Evolutionary conservation across 2,888 invertebrate genomes (phyloP).

Genomic region (Ennomos erosarius): DNA sequence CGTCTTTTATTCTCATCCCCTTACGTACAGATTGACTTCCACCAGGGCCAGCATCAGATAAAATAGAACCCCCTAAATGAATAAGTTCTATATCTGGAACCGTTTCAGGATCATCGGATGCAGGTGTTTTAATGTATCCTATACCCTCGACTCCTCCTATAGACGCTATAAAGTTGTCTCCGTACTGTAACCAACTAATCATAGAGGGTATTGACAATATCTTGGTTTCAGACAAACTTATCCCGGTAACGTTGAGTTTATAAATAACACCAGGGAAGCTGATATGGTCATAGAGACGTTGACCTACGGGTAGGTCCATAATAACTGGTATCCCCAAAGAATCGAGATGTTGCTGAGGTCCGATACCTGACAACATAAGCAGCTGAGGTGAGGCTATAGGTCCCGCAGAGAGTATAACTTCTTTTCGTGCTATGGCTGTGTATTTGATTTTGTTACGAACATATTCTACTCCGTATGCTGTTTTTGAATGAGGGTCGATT

Average conservation of each 20-base stretch:
- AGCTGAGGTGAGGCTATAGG: constrained; percentile 95
- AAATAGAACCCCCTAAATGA: constrained; percentile 86
- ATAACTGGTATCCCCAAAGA: constrained; percentile 85
- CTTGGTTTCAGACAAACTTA: constrained; percentile 62
- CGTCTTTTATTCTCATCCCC: constrained; percentile 84
- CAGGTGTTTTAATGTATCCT: constrained; percentile 86
- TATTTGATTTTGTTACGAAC: constrained; percentile 77
- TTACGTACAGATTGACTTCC: constrained; percentile 74
- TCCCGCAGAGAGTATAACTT: constrained; percentile 94
- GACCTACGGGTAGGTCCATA: constrained; percentile 88
- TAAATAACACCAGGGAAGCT: constrained; percentile 81
- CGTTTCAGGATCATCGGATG: constrained; percentile 83
- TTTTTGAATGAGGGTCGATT: constrained; percentile 86
- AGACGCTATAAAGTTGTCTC: constrained; percentile 76
- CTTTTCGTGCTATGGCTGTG: constrained; percentile 87
- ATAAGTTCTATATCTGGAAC: constrained; percentile 89
- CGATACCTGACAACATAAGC: constrained; percentile 93
- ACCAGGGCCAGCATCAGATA: constrained; percentile 82
- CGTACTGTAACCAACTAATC: constrained; percentile 65
- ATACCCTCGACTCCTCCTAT: constrained; percentile 89
- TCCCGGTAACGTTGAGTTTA: constrained; percentile 67
- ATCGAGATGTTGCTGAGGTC: constrained; percentile 82
- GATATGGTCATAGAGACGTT: constrained; percentile 87
- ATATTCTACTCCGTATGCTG: constrained; percentile 89
- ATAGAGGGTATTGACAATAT: constrained; percentile 45